Conservation (phyloP, 1,140 invertebrate species). For the Drosophila virilis region DNA sequence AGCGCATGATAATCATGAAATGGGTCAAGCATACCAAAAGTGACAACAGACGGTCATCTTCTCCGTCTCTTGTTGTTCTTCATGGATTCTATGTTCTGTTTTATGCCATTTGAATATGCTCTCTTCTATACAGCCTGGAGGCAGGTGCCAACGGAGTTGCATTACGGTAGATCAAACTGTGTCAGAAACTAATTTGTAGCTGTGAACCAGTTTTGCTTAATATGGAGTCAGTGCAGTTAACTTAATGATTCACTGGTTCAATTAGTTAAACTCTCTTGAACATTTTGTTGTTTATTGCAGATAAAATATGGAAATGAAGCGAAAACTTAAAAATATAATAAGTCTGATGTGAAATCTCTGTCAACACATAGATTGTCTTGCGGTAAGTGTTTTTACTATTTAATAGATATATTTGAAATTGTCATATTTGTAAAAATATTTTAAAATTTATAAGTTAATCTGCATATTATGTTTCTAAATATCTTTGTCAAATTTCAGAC, state of each 20-base stretch:
- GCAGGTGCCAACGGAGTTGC: constrained; percentile 17
- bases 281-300: background rate
- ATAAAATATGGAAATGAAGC: background rate
- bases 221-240: constrained; percentile 18
- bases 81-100: constrained; percentile 15
- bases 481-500: too few species aligned
- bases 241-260: constrained; percentile 23
- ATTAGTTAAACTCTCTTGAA: background rate
- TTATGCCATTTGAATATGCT: constrained; percentile 3
- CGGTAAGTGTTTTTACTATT: too few species aligned
- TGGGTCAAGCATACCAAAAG: constrained; percentile 76
- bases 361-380: too few species aligned
- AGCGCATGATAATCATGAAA: constrained; percentile 60
- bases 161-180: constrained; percentile 46
- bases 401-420: too few species aligned
- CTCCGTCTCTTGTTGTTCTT: constrained; percentile 1
- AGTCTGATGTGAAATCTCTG: background rate
- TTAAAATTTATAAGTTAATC: too few species aligned
- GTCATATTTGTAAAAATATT: too few species aligned
- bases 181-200: constrained; percentile 15
- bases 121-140: constrained; percentile 8
- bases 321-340: too few species aligned
- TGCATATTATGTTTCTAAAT: too few species aligned
- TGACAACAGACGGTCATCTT: constrained; percentile 62
- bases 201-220: background rate